Conservation (phyloP, 2,888 invertebrate species). For the Eristalinus sepulchralis region DNA sequence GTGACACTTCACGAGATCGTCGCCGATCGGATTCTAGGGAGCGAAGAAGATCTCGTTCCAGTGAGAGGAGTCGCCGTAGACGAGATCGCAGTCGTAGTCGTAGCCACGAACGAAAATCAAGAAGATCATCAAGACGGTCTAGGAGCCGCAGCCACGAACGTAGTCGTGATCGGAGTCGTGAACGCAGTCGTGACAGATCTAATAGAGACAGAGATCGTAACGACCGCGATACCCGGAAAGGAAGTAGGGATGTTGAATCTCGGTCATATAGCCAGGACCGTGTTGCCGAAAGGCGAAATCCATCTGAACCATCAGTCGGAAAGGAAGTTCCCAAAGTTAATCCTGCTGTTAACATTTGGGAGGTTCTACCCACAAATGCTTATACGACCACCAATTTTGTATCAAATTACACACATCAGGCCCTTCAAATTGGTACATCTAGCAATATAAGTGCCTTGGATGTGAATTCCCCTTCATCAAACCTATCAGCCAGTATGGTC, state of each 20-base stretch:
- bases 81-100: conserved; percentile 76
- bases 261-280: conserved; percentile 29
- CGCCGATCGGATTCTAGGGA: conserved; percentile 78
- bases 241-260: conserved; percentile 29
- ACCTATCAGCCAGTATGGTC: not conserved
- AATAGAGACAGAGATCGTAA: conserved; percentile 82
- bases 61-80: conserved; percentile 80
- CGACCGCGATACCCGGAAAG: conserved; percentile 72
- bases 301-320: conserved; percentile 15
- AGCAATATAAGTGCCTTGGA: not conserved
- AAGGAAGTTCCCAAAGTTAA: conserved; percentile 14
- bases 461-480: conserved; percentile 17
- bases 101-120: conserved; percentile 82
- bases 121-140: conserved; percentile 74
- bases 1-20: conserved; percentile 72
- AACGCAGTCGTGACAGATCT: conserved; percentile 76
- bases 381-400: conserved; percentile 58
- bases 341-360: conserved; percentile 27
- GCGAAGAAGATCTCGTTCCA: conserved; percentile 78
- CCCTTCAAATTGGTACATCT: conserved; percentile 34
- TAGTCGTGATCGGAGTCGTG: conserved; percentile 82
- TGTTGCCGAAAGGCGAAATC: conserved; percentile 23
- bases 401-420: conserved; percentile 56
- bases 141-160: conserved; percentile 74
- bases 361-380: conserved; percentile 56